Evolutionary conservation across 2,888 invertebrate species (phyloP), one percentile per base, ranked within the genome.

Genomic region (Drosophila emarginata): DNA sequence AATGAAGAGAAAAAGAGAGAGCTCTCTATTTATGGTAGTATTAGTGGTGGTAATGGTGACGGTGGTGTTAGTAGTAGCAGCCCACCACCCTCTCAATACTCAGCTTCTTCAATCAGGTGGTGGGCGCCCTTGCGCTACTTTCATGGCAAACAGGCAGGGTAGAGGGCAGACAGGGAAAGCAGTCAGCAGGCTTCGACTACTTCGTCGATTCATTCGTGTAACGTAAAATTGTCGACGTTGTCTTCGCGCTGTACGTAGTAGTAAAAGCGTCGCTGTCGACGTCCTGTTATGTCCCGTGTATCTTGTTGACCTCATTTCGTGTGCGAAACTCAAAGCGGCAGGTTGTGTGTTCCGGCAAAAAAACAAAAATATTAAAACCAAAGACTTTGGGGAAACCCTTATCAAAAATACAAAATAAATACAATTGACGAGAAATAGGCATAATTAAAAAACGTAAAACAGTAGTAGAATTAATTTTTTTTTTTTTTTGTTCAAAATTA

Each of bases 261-360:
- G 67, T 50, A 32, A 40, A 21, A 32, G 51, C 14, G 60, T 50
- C 54, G 59, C 66, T 40, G 67, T 66, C 45, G 64, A 66, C 67
- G 71, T 72, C 67, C 60, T 74, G 45, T 40, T 62, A 32, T 67
- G 74, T 74, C 67, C 69, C 64, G 71, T 53, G 72, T 88, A 88
- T 87, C 87, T 88, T 63, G 89, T 90, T 90, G 90, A 90, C 90
- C 90, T 91, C 91, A 90, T 90, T 90, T 90, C 89, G 87, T 88
- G 79, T 88, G 88, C 88, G 89, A 88, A 85, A 85, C 81, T 87
- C 90, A 81, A 83, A 79, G 90, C 88, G 87, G 80, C 82, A 88
- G 89, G 86, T 87, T 88, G 84, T 88, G 87, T 72, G 81, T 81
- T 83, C 63, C 69, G 63, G 72, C 71, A 57, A 62, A 56, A 56